phyloP scores from a whole-genome alignment of 2,888 invertebrate species.

The Nowickia ferox region DNA sequence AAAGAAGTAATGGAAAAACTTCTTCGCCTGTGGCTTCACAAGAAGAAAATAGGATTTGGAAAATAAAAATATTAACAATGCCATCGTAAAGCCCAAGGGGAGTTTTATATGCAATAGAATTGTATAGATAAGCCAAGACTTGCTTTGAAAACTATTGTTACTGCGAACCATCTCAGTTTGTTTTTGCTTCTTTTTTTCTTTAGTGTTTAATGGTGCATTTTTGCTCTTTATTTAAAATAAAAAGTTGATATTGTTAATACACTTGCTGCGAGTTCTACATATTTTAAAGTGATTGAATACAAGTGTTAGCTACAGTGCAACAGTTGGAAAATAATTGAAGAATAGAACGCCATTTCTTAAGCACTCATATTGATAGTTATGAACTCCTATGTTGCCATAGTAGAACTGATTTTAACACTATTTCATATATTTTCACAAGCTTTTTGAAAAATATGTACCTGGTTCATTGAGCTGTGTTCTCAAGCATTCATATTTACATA shows the following conservation, averaged over 20 bases:
- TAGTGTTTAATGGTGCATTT: neutral
- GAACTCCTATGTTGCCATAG: too few species aligned
- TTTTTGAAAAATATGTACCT: too few species aligned
- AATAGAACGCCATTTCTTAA: too few species aligned
- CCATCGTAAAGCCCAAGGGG: conserved; percentile 46
- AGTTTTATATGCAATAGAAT: conserved; percentile 46
- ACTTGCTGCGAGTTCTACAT: neutral
- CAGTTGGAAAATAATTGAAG: too few species aligned
- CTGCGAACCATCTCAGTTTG: neutral
- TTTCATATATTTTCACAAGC: too few species aligned
- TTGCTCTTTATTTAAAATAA: neutral
- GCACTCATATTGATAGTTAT: too few species aligned
- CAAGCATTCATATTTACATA: too few species aligned
- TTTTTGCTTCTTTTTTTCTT: conserved; percentile 5
- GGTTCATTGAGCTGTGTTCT: too few species aligned
- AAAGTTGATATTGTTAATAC: neutral
- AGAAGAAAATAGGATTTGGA: conserved; percentile 10
- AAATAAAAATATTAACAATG: conserved; percentile 12
- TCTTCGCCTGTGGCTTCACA: conserved; percentile 60
- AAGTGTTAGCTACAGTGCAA: neutral
- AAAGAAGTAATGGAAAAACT: conserved; percentile 38
- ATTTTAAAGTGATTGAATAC: neutral
- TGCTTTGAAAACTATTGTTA: conserved; percentile 19
- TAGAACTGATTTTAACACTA: too few species aligned
- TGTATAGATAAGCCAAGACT: conserved; percentile 54